Base-by-base conservation (phyloP, 2,797 vertebrate genomes). In the Adrianichthys oophorus region DNA sequence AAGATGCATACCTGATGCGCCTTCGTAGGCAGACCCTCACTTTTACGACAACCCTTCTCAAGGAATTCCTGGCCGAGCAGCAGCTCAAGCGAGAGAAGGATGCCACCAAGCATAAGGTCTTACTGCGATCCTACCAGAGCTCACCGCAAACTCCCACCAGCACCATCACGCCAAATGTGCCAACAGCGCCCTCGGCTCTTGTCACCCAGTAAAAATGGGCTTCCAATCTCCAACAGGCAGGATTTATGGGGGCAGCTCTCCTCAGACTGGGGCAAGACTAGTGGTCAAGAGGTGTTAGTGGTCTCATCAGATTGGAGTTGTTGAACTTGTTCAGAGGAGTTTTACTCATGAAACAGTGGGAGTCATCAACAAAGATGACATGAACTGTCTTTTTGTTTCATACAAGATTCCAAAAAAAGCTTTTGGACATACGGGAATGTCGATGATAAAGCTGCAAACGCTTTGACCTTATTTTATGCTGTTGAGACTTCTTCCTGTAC, bases 1-100 rank as follows among this genome's bases (percentile, higher is more conserved):
- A 99, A 86, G 97, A 99, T 0, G 96, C 97, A 72, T 98, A 99
- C 75, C 90, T 99, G 87, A 98, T 98, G 97, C 95, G 97, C 65
- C 92, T 98, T 37, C 93, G 97, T 2, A 92, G 98, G 59, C 96
- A 98, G 89, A 99, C 96, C 0, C 94, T 98, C 56, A 98, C 98
- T 75, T 99, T 99, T 72, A 98, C 97, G 78, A 99, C 96, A 58
- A 95, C 91, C 19, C 92, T 94, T 74, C 96, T 99, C 83, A 98
- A 99, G 87, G 96, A 99, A 81, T 98, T 97, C 84, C 85, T 99
- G 78, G 92, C 93, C n/a, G 95, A 98, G 68, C 95, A 98, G 87
- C 94, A 95, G 88, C 87, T 91, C 24, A 88, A 90, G 52, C 87
- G 96, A 1, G 66, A 90, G 0, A 91, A 92, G 68, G 85, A 77